phyloP scores from a whole-genome alignment of 2,888 invertebrate species.

The Orthosia incerta region DNA sequence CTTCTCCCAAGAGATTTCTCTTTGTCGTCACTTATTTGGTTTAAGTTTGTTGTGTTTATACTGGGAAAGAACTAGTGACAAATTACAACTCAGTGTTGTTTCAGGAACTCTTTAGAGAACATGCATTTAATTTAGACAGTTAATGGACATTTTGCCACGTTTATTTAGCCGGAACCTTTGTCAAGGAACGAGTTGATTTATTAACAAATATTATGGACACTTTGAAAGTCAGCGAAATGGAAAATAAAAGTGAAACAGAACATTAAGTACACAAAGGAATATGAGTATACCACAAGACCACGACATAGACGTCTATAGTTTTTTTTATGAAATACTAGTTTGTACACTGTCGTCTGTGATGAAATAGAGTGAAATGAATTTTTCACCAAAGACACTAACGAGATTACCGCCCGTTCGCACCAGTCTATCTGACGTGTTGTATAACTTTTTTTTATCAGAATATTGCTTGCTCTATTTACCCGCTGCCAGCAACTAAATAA shows the following conservation, averaged over 20 bases:
- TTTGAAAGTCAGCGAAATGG: constrained; percentile 9
- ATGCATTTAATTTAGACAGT: constrained; percentile 53
- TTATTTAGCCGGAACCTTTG: constrained; percentile 23
- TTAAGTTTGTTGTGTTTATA: constrained; percentile 64
- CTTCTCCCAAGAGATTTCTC: constrained; percentile 63
- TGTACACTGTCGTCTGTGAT: constrained; percentile 23
- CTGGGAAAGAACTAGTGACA: constrained; percentile 59
- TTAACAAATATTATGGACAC: constrained; percentile 1
- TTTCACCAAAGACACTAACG: constrained; percentile 67
- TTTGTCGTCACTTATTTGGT: constrained; percentile 63
- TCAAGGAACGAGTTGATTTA: constrained; percentile 41
- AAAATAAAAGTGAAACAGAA: constrained; percentile 29
- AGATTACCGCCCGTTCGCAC: constrained; percentile 67
- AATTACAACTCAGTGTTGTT: constrained; percentile 53
- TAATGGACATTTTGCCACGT: constrained; percentile 39
- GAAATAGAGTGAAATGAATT: constrained; percentile 61
- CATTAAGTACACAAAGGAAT: constrained; percentile 20
- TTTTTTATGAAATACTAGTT: constrained; percentile 35
- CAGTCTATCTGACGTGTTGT: constrained; percentile 66
- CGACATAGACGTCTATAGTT: constrained; percentile 6
- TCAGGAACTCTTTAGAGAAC: constrained; percentile 35
- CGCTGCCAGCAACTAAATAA: constrained; percentile 85
- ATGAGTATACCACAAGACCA: not conserved
- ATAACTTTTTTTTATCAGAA: constrained; percentile 75
- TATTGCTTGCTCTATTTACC: constrained; percentile 81